Evolutionary conservation across 2,888 invertebrate genomes (phyloP), one percentile per base, ranked within the genome.

Genomic region (Chrysolina oricalcia): DNA sequence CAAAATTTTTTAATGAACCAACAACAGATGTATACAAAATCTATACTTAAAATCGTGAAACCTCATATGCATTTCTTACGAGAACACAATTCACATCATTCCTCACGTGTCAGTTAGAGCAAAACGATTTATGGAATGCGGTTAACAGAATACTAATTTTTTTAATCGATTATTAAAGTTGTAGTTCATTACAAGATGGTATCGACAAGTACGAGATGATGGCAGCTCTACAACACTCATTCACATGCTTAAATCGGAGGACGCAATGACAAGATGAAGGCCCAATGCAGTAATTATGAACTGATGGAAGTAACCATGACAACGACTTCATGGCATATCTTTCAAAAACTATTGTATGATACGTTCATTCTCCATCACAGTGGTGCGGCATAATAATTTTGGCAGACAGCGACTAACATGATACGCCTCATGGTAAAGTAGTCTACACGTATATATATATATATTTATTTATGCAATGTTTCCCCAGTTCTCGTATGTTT

Each of bases 111-210:
- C 23, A 59, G 15, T 27, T 59, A 19, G n/a, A 35, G 59, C 59
- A 59, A 59, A 59, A 59, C 11, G 59, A 59, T n/a, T 66, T 70
- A 75, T 68, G 63, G 77, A 71, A 48, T 77, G 77, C 62, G 68
- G 69, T 77, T 77, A 74, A 77, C 77, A 77, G 72, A 70, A 67
- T 67, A 43, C 62, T 68, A 19, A 46, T 53, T 15, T 67, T n/a
- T 40, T 76, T 70, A 70, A 73, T 73, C 46, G 64, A 48, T 73
- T 76, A 69, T 69, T 50, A 17, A 76, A 73, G 76, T 73, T 76
- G 53, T 76, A 76, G 73, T 76, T 72, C 27, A 67, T 67, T 15
- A 40, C 68, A 19, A 40, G 23, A 67, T 59, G 59, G 35, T 59
- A 27, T 59, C 59, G n/a, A 66, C 48, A 50, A 67, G 13, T 19